Conservation (phyloP, 2,113 vertebrate genomes). For the Rhagologus leucostigma region DNA sequence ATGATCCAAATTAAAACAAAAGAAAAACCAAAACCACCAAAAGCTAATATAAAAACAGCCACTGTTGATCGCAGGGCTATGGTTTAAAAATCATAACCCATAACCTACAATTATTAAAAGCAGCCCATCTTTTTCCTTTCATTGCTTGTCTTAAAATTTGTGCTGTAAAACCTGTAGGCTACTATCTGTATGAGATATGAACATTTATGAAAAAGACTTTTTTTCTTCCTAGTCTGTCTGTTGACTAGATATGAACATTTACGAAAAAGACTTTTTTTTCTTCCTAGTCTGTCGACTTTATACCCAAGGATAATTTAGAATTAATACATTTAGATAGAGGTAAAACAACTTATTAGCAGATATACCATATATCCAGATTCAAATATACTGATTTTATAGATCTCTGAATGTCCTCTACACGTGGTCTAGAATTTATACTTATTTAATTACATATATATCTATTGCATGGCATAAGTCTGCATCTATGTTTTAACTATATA, state of each 20-base stretch:
- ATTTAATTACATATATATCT: background rate
- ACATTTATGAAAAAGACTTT: rapidly evolving
- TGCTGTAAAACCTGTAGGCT: background rate
- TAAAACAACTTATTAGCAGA: background rate
- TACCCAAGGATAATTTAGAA: background rate
- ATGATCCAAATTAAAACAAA: background rate
- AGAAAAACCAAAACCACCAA: background rate
- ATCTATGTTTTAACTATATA: background rate
- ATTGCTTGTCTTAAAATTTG: background rate
- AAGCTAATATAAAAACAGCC: background rate
- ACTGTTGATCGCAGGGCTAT: background rate
- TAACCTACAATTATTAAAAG: background rate
- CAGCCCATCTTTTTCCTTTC: background rate
- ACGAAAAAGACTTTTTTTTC: rapidly evolving
- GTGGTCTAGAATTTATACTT: background rate
- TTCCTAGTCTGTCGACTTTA: background rate
- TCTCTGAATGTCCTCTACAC: background rate
- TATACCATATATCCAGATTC: background rate
- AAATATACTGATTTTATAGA: background rate
- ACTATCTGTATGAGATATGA: background rate
- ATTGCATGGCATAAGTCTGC: background rate
- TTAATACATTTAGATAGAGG: background rate
- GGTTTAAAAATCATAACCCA: background rate
- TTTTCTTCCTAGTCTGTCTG: background rate
- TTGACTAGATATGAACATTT: background rate